Evolutionary conservation across 37 sponge, comb jelly and placozoan species (phyloP).

Genomic region (Theonella swinhoei): DNA sequence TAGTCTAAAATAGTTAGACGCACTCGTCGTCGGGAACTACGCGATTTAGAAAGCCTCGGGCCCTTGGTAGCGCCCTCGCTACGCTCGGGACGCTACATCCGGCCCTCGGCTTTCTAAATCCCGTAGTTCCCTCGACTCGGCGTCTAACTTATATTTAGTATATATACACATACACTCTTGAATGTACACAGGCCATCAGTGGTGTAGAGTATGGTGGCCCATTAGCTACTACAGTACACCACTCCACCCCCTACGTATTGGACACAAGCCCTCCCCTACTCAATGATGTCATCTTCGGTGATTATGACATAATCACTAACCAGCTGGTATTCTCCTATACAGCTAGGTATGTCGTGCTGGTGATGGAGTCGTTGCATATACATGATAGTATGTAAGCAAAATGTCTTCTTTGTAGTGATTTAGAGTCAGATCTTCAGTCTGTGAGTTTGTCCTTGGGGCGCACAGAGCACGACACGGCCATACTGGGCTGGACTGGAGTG

Average conservation of each 20-base stretch:
- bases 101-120: too few species aligned
- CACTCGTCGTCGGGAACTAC: too few species aligned
- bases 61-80: too few species aligned
- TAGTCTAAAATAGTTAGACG: too few species aligned
- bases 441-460: slow-evolving; percentile 69
- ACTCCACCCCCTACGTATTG: slow-evolving; percentile 75
- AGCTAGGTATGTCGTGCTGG: slow-evolving; percentile 47
- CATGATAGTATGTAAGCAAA: not conserved
- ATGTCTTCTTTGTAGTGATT: slow-evolving; percentile 51
- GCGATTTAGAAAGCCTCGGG: too few species aligned
- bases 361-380: not conserved
- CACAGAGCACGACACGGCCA: slow-evolving; percentile 34
- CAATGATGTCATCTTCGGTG: not conserved
- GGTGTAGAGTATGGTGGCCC: slow-evolving; percentile 79
- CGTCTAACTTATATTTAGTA: not conserved
- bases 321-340: slow-evolving; percentile 36
- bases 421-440: slow-evolving; percentile 49
- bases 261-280: slow-evolving; percentile 80
- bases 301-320: slow-evolving; percentile 46
- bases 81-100: too few species aligned
- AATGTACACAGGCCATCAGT: slow-evolving; percentile 54
- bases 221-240: slow-evolving; percentile 77
- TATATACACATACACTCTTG: not conserved
- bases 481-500: slow-evolving; percentile 65
- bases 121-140: too few species aligned